phyloP scores from a whole-genome alignment of 2,888 invertebrate species.

The Dryobota labecula region DNA sequence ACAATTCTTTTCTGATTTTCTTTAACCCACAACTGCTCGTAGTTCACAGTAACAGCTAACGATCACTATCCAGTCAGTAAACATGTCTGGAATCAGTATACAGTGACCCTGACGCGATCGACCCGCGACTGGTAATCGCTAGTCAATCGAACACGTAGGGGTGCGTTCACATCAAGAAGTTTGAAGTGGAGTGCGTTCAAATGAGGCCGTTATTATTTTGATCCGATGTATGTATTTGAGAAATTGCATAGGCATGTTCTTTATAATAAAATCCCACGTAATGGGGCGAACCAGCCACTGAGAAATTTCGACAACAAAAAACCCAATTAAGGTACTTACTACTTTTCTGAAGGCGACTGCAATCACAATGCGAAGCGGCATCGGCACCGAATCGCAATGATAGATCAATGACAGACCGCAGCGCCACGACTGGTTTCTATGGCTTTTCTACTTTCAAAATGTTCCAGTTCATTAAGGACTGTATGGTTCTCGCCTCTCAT shows the following conservation, averaged over 20 bases:
- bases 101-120: conserved; percentile 34
- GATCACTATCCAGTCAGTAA: conserved; percentile 4
- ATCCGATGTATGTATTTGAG: background rate
- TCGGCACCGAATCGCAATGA: background rate
- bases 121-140: conserved; percentile 32
- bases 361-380: background rate
- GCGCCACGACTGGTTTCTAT: background rate
- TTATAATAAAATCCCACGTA: background rate
- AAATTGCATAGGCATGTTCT: no score
- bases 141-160: conserved; percentile 34
- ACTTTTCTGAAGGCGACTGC: background rate
- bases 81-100: background rate
- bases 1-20: background rate
- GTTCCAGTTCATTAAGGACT: background rate
- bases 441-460: background rate
- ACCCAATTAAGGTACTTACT: background rate
- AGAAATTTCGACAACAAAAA: background rate
- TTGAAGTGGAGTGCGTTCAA: background rate
- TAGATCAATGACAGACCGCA: background rate
- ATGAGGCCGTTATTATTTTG: background rate
- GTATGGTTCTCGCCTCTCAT: background rate
- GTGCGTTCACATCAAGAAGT: background rate
- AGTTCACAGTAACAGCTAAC: background rate
- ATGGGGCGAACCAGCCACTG: background rate
- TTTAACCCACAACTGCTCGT: background rate